These are phyloP conservation scores for Hipposideros armiger DNA, from an alignment of 2,113 vertebrate genomes.

Conservation along the genomic window DNA sequence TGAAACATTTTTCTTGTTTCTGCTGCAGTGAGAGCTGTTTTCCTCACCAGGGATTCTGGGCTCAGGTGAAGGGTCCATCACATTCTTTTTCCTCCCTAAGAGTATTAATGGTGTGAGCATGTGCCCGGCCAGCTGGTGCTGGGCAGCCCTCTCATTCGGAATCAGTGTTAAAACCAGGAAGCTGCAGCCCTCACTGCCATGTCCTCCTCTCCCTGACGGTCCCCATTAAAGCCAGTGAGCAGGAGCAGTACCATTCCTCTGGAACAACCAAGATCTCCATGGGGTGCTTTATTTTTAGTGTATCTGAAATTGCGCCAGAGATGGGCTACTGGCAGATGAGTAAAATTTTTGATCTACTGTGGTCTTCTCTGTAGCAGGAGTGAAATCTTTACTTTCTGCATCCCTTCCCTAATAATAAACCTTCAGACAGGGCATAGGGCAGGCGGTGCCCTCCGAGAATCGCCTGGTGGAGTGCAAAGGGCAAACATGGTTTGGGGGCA, in stretches of 20 bases:
- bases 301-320: conserved; percentile 22
- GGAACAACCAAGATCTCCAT: conserved; percentile 58
- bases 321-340: conserved; percentile 43
- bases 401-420: not conserved
- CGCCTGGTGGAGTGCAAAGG: not conserved
- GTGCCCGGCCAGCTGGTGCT: fast-evolving
- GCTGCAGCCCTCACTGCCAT: not conserved
- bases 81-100: not conserved
- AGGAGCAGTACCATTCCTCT: conserved; percentile 33
- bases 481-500: not conserved
- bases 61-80: not conserved
- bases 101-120: not conserved
- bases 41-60: not conserved
- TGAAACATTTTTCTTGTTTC: not conserved
- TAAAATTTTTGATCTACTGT: conserved; percentile 57
- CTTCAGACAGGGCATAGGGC: not conserved
- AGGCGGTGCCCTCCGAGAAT: not conserved
- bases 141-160: not conserved
- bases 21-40: not conserved
- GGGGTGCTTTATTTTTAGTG: conserved; percentile 71
- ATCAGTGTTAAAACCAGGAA: not conserved
- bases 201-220: fast-evolving
- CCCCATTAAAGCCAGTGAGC: not conserved
- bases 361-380: conserved; percentile 21
- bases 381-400: not conserved